Evolutionary conservation across 1,140 invertebrate genomes (phyloP), one percentile per base, ranked within the genome.

Genomic region (Alviniconcha marisindica): DNA sequence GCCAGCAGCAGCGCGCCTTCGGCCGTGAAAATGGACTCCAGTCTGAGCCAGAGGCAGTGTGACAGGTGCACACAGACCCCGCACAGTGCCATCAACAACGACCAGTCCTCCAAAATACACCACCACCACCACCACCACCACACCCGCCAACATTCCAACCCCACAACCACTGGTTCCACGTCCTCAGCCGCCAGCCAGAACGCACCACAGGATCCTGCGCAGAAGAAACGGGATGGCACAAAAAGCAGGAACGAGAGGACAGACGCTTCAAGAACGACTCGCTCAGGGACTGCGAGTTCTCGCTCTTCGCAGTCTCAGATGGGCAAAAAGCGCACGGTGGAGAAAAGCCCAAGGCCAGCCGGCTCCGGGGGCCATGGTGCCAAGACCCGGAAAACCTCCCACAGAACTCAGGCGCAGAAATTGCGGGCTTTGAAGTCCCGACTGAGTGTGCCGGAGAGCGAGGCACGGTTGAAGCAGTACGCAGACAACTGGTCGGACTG

Each of bases 1-100:
- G 5, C 7, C 18, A 18, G 18, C 18, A 48, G 7, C 18, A 10
- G 7, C 18, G 44, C 44, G 18, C n/a, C n/a, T n/a, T n/a, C n/a
- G n/a, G n/a, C n/a, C n/a, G n/a, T n/a, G n/a, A n/a, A n/a, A n/a
- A n/a, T n/a, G n/a, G n/a, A n/a, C n/a, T n/a, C n/a, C n/a, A n/a
- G n/a, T n/a, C n/a, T n/a, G n/a, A 18, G 18, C 0, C 24, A 3
- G 31, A 71, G 21, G 12, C 56, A 69, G 38, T 80, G 54, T 21
- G 56, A 80, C 60, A 40, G 78, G 78, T 80, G 78, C 38, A 80
- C 78, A 12, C 78, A 80, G 48, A 80, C 78, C 60, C 42, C 78
- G n/a, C 78, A 80, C 36, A 80, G 78, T 42, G 78, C 60, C 48
- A 80, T 80, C 21, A 80, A 80, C 78, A 80, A 80, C 48, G 36